Conservation (phyloP, 1,140 invertebrate genomes). For the Cydia splendana region DNA sequence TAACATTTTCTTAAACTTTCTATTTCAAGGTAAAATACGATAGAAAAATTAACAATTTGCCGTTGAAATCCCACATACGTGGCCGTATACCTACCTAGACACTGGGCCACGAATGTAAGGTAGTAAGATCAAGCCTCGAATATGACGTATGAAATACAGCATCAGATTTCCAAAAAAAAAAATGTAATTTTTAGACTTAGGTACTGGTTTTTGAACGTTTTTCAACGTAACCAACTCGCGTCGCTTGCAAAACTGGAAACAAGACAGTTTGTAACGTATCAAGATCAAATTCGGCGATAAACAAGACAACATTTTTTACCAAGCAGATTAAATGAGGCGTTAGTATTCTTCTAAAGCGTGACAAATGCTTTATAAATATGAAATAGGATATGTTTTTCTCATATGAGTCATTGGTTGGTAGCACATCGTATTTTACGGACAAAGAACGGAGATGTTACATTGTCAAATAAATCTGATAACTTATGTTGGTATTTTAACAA, state of each 20-base stretch:
- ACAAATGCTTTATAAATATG: not conserved
- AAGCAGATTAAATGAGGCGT: not conserved
- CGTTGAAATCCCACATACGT: too few species aligned
- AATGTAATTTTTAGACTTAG: not conserved
- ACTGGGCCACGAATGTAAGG: too few species aligned
- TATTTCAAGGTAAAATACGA: too few species aligned
- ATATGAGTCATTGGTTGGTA: not conserved
- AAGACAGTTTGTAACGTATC: slow-evolving; percentile 12
- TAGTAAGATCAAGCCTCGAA: too few species aligned
- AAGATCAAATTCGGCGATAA: slow-evolving; percentile 15
- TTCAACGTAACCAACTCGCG: not conserved
- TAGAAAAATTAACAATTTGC: too few species aligned
- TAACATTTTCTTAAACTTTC: too few species aligned
- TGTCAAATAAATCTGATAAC: slow-evolving; percentile 11
- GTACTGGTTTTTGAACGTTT: not conserved
- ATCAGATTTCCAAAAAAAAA: not conserved
- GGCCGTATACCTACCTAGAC: too few species aligned
- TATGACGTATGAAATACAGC: too few species aligned
- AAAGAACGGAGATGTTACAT: not conserved
- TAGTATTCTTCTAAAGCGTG: slow-evolving; percentile 2
- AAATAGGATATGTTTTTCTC: slow-evolving; percentile 7
- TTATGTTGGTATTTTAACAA: slow-evolving; percentile 4
- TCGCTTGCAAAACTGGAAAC: slow-evolving; percentile 26
- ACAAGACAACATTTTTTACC: not conserved
- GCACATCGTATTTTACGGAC: not conserved